Evolutionary conservation across 1,140 invertebrate genomes (phyloP).

Genomic region (Zaprionus tsacasi): DNA sequence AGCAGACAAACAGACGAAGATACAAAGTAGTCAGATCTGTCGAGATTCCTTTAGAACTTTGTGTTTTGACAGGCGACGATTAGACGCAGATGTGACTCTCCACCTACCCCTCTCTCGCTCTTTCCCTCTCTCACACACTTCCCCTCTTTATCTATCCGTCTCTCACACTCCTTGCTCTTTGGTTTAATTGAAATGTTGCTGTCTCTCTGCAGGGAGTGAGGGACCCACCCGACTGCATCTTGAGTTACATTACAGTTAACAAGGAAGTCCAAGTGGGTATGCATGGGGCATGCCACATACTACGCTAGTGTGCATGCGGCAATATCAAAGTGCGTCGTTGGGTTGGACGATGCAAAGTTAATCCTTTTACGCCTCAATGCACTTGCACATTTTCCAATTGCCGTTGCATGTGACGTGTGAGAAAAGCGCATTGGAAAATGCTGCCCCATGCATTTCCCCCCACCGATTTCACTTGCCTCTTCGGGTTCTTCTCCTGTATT

Average conservation of each 20-base stretch:
- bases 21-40: neutral
- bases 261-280: conserved; percentile 21
- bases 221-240: conserved; percentile 63
- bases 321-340: conserved; percentile 19
- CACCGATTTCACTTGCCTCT: neutral
- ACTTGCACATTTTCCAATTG: conserved; percentile 44
- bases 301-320: conserved; percentile 35
- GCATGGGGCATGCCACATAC: conserved; percentile 20
- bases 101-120: conserved; percentile 7
- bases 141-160: neutral
- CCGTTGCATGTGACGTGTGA: conserved; percentile 50
- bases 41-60: conserved; percentile 41
- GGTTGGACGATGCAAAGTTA: conserved; percentile 58
- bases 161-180: conserved; percentile 17
- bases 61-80: conserved; percentile 78
- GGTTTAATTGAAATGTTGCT: conserved; percentile 77
- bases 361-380: conserved; percentile 68
- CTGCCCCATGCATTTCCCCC: neutral
- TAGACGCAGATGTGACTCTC: conserved; percentile 44
- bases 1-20: neutral
- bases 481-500: neutral
- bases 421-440: conserved; percentile 35
- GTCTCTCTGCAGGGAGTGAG: conserved; percentile 24
- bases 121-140: neutral
- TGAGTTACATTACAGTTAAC: conserved; percentile 64